Percentiles rank a stretch among this genome's conserved stretches.
Evolutionary conservation across 1,140 invertebrate species (phyloP).

Genomic region (Penaeus indicus): DNA sequence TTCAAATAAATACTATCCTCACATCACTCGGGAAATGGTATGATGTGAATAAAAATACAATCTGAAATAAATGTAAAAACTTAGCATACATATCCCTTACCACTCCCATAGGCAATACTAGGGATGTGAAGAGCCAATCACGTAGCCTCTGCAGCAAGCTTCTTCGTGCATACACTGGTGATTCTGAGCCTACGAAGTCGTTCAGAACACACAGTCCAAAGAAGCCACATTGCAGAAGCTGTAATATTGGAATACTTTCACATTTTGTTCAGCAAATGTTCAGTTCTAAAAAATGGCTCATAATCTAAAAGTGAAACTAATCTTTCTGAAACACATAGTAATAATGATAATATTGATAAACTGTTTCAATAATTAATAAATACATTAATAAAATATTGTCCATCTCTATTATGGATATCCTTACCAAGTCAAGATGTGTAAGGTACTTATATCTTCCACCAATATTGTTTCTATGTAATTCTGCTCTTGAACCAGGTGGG

Average conservation of each 20-base stretch:
- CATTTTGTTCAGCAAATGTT: neutral
- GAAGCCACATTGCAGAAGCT: conserved; percentile 49
- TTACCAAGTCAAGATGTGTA: conserved; percentile 27
- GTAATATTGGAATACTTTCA: neutral
- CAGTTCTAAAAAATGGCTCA: too few relatives aligned
- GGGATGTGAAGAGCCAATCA: conserved; percentile 29
- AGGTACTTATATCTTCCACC: conserved; percentile 37
- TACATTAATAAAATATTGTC: too few relatives aligned
- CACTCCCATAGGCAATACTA: conserved; percentile 49
- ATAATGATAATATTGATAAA: too few relatives aligned
- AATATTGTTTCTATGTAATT: neutral
- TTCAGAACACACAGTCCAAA: conserved; percentile 45
- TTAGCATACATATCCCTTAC: neutral
- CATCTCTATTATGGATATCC: too few relatives aligned
- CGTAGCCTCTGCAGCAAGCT: conserved; percentile 45
- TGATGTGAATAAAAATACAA: too few relatives aligned
- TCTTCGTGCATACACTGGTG: neutral
- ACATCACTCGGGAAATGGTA: too few relatives aligned
- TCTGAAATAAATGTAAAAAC: too few relatives aligned
- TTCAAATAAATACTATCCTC: too few relatives aligned
- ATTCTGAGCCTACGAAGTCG: conserved; percentile 39
- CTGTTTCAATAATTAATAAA: too few relatives aligned
- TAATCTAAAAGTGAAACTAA: too few relatives aligned
- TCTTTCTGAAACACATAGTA: too few relatives aligned
- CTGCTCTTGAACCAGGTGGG: conserved; percentile 23